Evolutionary conservation across 2,888 invertebrate species (phyloP), one percentile per base, ranked within the genome.

Genomic region (Dryococelus australis): DNA sequence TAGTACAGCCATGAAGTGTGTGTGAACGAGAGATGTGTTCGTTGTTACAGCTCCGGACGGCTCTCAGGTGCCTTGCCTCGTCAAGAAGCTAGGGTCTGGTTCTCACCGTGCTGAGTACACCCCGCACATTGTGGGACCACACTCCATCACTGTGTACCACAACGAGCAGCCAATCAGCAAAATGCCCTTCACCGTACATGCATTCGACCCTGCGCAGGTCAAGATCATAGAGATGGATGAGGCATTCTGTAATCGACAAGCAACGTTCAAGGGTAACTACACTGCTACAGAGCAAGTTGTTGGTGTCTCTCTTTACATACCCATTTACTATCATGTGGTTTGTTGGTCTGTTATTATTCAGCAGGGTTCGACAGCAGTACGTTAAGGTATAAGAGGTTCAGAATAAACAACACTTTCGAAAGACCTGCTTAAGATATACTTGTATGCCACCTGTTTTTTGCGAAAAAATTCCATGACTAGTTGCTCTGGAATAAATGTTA

Each of bases 161-260:
- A 94, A 94, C 28, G 94, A 94, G 79, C 94, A 94, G 4, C 93
- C 94, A 12, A 93, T 95, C 27, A 94, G 94, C 53, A 94, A 95
- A 90, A 93, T 95, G 90, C 95, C 95, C 0, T 95, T 95, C 90
- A 94, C 94, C 10, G 93, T 98, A 5, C 97, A 98, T 90, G 97
- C 96, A 0, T 95, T 97, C 86, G 97, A 97, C 91, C 96, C 97
- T 0, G 93, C 94, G 0, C 94, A 95, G 87, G 96, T 96, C 12
- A 95, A 95, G 90, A 94, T 97, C 83, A 93, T 95, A 87, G 96
- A 96, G 87, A 95, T 96, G 86, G 95, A 95, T 0, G 97, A 97
- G 90, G 95, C 97, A 0, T 94, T 96, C 80, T 96, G 97, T 87
- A 97, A 97, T 92, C 94, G 97, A 87, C 97, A 97, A 0, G 96